Conservation (phyloP, 2,888 invertebrate species). For the Pandemis corylana region DNA sequence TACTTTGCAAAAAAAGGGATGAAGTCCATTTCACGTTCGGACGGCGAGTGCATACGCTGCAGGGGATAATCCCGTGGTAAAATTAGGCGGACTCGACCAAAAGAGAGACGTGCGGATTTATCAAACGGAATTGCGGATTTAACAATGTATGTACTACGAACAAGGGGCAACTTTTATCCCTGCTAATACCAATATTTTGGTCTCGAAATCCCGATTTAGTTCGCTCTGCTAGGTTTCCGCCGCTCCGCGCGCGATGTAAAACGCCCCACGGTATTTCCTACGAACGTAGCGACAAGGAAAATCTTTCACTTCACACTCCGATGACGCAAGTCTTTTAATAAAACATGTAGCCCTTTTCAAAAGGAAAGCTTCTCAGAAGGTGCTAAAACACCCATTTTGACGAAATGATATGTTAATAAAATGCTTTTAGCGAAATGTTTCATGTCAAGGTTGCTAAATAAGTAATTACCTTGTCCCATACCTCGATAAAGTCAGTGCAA, state of each 20-base stretch:
- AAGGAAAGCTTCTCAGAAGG: not conserved
- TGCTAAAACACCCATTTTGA: constrained; percentile 15
- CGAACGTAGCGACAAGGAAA: not conserved
- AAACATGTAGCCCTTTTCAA: constrained; percentile 1
- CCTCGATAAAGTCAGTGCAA: constrained; percentile 50
- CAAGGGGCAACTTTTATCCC: not conserved
- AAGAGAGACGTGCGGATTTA: constrained; percentile 18
- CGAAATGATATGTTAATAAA: constrained; percentile 57
- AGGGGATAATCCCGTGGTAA: constrained; percentile 50
- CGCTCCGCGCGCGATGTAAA: constrained; percentile 23
- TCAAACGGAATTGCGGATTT: constrained; percentile 39
- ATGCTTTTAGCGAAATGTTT: constrained; percentile 61
- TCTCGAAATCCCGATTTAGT: constrained; percentile 10
- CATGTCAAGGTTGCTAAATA: constrained; percentile 52
- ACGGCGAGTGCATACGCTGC: constrained; percentile 41
- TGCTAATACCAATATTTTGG: constrained; percentile 22
- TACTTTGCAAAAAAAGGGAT: constrained; percentile 26
- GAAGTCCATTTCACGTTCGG: constrained; percentile 4
- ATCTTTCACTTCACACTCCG: not conserved
- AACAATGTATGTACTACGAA: constrained; percentile 3
- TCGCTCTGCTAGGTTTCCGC: constrained; percentile 8
- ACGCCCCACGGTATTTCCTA: constrained; percentile 16
- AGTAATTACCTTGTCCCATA: constrained; percentile 48
- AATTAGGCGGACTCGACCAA: constrained; percentile 48
- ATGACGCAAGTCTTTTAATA: constrained; percentile 8